Evolutionary conservation across 1,140 invertebrate species (phyloP), one percentile per base, ranked within the genome.

Genomic region (Apis laboriosa): DNA sequence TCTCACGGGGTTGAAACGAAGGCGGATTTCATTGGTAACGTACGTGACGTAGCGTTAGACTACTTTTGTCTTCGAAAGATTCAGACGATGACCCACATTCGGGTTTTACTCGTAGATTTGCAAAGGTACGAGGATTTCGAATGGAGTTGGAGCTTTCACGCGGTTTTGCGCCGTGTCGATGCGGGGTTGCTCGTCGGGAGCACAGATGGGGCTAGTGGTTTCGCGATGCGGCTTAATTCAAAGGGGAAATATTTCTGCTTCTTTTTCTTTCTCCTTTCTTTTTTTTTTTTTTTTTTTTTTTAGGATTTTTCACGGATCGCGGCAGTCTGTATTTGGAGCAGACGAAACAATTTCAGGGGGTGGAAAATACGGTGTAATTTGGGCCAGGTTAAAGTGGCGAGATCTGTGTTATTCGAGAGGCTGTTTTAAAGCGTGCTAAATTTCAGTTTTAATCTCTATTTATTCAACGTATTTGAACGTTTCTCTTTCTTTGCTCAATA

Each of bases 191-290:
- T 60, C n/a, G 49, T 21, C 34, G 56, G n/a, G 28, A 77, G 17
- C 85, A 91, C 81, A 92, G 91, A 92, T 92, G 91, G 91, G 76
- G 90, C 80, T 89, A 90, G 86, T 61, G 55, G 89, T 83, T 83
- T 85, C 68, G n/a, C 72, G 19, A 17, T 24, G n/a, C 64, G 49
- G n/a, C 49, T 78, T 15, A 17, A 56, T 71, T 53, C 61, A 17
- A 24, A 61, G 9, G 4, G 4, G 56, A 21, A 34, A 53, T 17
- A n/a, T 51, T 63, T 19, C 19, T 55, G 34, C 5, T 43, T 43
- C 34, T 66, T 34, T 43, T 55, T 24, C 12, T 53, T 51, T 17
- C 8, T 55, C 17, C 12, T 53, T 51, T 17, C 11, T n/a, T n/a
- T 9, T 9, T n/a, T 68, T 13, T n/a, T 13, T 51, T 21, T 56